Base-by-base conservation (phyloP, 2,888 invertebrate genomes). In the Molanna angustata region DNA sequence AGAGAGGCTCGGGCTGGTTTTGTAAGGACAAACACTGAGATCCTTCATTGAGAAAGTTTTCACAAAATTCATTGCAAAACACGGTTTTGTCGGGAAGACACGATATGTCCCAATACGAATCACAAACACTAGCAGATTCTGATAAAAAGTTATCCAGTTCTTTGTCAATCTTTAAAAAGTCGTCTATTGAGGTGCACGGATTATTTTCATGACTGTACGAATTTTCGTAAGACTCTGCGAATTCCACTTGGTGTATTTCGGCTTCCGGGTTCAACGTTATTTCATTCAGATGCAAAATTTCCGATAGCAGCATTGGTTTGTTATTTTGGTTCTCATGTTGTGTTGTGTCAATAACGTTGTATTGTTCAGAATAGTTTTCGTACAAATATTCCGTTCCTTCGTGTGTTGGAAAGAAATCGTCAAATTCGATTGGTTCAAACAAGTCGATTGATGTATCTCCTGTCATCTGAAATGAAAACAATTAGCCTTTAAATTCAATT, bases 51-150 rank as follows among this genome's bases (percentile, higher is more conserved):
- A 55, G 35, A 18, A 55, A 55, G 39, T 48, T 70, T 44, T 75
- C 74, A 61, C 80, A 80, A 19, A 73, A 73, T 17, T 79, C 76
- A 14, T 74, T 80, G 60, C 81, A 81, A 13, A 80, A 68, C 2
- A 79, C 74, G 1, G 81, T 81, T 45, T 75, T 73, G 43, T 80
- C 79, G 0, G 81, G 80, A n/a, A 74, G 64, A 17, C 66, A 65
- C 1, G 63, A 57, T 19, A 66, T 65, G 66, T 67, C 70, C 19
- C 78, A 58, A 3, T 44, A 17, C 3, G 45, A 31, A 22, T 58
- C 49, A 18, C 27, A 33, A 17, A 21, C 40, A 9, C 20, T 21
- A 1, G 45, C 21, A 9, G 54, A 21, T 52, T 59, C 59, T 3
- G 50, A 52, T 22, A 56, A 22, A 14, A 52, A 52, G 35, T 46